A percentile compares a stretch with the other conserved stretches of the same genome.
Evolutionary conservation across 2,888 invertebrate genomes (phyloP).

Genomic region (Glyphotaelius pellucidus): DNA sequence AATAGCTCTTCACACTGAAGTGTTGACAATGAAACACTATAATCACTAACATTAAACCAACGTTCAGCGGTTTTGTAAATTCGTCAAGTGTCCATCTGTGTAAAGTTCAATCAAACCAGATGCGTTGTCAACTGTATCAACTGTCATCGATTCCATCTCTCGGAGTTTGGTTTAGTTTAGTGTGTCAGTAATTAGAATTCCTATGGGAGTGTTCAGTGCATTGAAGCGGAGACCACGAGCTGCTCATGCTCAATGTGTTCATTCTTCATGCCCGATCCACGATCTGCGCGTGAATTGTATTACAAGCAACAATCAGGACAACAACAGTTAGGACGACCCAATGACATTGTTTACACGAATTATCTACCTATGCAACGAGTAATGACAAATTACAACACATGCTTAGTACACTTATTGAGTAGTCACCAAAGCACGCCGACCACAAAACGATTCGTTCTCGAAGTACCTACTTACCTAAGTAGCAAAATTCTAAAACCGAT

Average conservation of each 20-base stretch:
- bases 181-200: slow-evolving; percentile 50
- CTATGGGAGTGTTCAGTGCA: background rate
- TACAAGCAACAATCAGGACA: slow-evolving; percentile 16
- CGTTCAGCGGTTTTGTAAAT: background rate
- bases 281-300: slow-evolving; percentile 17
- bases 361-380: slow-evolving; percentile 50
- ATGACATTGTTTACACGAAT: slow-evolving; percentile 64
- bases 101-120: background rate
- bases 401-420: background rate
- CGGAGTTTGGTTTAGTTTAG: slow-evolving; percentile 30
- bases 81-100: background rate
- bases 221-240: slow-evolving; percentile 16
- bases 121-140: slow-evolving; percentile 35
- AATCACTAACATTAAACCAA: background rate
- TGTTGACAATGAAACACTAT: background rate
- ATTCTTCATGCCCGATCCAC: background rate
- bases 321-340: slow-evolving; percentile 64
- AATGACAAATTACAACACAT: slow-evolving; percentile 20
- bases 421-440: background rate
- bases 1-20: background rate
- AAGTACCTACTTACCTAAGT: no score
- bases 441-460: background rate
- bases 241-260: background rate
- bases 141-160: slow-evolving; percentile 18
- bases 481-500: background rate